Percentiles rank a stretch among this genome's conserved stretches.
phyloP scores from a whole-genome alignment of 92 coral and sea anemone species.

The Epizoanthus illoricatus region DNA sequence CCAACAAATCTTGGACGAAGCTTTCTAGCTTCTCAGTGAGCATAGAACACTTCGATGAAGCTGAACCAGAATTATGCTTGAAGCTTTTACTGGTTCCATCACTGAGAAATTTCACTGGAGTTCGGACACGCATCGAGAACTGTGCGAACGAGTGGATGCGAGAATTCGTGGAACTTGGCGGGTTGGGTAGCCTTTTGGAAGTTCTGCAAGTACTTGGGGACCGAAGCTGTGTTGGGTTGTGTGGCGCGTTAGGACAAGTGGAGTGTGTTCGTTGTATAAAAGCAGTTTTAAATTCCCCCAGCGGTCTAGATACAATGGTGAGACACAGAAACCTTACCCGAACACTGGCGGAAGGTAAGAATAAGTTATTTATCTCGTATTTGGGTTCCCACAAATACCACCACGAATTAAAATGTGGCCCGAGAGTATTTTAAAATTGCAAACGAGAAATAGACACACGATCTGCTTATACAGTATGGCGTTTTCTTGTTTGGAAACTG shows the following conservation, averaged over 20 bases:
- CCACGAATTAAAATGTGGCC: too few relatives aligned
- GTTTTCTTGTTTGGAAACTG: too few relatives aligned
- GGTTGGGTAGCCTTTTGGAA: conserved; percentile 61
- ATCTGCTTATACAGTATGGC: too few relatives aligned
- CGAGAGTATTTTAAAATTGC: too few relatives aligned
- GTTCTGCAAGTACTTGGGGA: conserved; percentile 56
- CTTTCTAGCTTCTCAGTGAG: conserved; percentile 31
- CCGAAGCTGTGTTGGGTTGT: conserved; percentile 41
- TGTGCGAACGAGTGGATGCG: conserved; percentile 70
- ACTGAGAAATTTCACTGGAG: conserved; percentile 68
- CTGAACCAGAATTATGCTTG: conserved; percentile 76
- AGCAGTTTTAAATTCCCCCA: conserved; percentile 78
- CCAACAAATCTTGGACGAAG: conserved; percentile 36
- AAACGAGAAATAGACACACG: too few relatives aligned
- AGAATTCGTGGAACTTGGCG: conserved; percentile 80
- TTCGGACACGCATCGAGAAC: conserved; percentile 65
- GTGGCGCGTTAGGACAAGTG: conserved; percentile 64
- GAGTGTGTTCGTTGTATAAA: conserved; percentile 86
- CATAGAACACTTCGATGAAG: conserved; percentile 50
- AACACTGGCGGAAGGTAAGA: conserved; percentile 70
- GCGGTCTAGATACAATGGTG: conserved; percentile 69
- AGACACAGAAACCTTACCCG: conserved; percentile 60
- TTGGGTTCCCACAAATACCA: too few relatives aligned
- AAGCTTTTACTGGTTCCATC: conserved; percentile 67
- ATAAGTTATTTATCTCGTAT: too few relatives aligned